Evolutionary conservation across 30 jellyfish, hydroid and myxozoan genomes (phyloP).

Genomic region (Aurelia sp.): DNA sequence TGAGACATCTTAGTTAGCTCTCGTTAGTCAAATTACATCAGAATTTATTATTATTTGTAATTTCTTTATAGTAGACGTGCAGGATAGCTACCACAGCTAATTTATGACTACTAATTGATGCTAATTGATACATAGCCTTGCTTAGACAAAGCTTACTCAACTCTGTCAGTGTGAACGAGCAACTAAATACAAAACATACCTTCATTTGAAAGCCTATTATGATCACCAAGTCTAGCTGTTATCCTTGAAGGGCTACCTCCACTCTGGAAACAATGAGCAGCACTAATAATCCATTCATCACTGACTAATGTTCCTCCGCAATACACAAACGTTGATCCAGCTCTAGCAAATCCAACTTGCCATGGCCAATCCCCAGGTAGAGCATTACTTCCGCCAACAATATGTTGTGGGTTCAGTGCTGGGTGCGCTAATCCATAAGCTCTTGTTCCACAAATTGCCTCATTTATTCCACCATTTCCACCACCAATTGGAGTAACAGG

Average conservation of each 20-base stretch:
- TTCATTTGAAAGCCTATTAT: slow-evolving; percentile 40
- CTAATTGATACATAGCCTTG: no score
- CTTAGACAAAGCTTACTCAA: no score
- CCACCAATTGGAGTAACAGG: slow-evolving; percentile 6
- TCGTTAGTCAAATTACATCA: no score
- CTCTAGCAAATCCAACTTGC: slow-evolving; percentile 61
- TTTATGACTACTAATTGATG: no score
- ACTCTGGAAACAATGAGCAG: slow-evolving; percentile 57
- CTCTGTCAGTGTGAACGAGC: no score
- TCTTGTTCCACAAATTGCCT: slow-evolving; percentile 69
- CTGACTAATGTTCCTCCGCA: slow-evolving; percentile 68
- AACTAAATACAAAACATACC: slow-evolving; percentile 59
- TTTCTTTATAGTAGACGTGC: no score
- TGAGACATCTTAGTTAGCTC: no score
- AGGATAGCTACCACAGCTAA: no score
- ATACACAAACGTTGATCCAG: slow-evolving; percentile 41
- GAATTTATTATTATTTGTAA: no score
- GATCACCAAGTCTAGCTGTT: slow-evolving; percentile 69
- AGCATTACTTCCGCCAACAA: slow-evolving; percentile 63
- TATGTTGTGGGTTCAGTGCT: slow-evolving; percentile 45
- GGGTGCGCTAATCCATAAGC: slow-evolving; percentile 43
- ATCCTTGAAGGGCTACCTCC: slow-evolving; percentile 9
- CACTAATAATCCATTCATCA: slow-evolving; percentile 58
- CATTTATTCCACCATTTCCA: slow-evolving; percentile 9
- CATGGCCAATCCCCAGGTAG: slow-evolving; percentile 77